Conservation (phyloP, 2,113 vertebrate genomes). For the Epinephelus fuscoguttatus region DNA sequence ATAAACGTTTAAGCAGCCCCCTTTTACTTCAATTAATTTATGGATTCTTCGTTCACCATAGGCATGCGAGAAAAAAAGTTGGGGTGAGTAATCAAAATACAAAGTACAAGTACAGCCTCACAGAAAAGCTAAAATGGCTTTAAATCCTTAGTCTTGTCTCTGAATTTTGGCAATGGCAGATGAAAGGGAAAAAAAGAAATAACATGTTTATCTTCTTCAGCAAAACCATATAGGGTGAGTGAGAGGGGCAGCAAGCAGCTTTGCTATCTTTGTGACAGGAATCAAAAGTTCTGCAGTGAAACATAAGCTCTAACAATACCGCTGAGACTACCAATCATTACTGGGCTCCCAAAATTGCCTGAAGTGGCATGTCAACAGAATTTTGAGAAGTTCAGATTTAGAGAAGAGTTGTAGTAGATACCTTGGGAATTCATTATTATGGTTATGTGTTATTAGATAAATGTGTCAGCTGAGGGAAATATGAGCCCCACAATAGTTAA, state of each 20-base stretch:
- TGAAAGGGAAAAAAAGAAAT: not conserved
- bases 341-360: not conserved
- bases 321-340: slow-evolving; percentile 2
- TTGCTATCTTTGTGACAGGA: slow-evolving; percentile 12
- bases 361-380: slow-evolving; percentile 3
- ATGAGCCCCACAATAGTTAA: not conserved
- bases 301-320: slow-evolving; percentile 4
- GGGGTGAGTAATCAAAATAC: no score
- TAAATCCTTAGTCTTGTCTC: not conserved
- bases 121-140: not conserved
- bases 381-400: slow-evolving; percentile 1
- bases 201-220: not conserved
- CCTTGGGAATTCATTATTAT: slow-evolving; percentile 3
- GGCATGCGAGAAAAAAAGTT: no score
- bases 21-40: no score
- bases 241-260: not conserved
- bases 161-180: not conserved
- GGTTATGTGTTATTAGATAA: slow-evolving; percentile 8
- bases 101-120: no score
- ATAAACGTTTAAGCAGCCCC: no score
- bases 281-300: not conserved
- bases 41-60: no score
- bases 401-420: not conserved
- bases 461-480: slow-evolving; percentile 2
- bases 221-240: not conserved